A percentile compares a stretch with the other conserved stretches of the same genome.
Conservation (phyloP, 2,113 vertebrate species). For the Macquaria australasica region DNA sequence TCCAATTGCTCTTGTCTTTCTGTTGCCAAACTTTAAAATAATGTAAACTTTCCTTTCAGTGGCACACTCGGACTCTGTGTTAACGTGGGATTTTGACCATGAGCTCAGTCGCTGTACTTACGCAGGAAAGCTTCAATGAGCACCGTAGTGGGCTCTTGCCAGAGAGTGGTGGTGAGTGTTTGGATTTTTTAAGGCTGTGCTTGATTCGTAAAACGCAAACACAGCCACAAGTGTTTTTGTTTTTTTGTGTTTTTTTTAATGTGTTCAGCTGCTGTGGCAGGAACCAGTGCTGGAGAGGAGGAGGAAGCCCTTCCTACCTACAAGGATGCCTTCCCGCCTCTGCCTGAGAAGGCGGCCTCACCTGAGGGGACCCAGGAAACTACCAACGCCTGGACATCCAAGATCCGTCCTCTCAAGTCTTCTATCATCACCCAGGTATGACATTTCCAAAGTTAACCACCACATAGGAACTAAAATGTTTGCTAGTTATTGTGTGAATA, state of each 20-base stretch:
- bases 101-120: slow-evolving; percentile 99
- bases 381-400: slow-evolving; percentile 92
- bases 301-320: slow-evolving; percentile 97
- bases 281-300: slow-evolving; percentile 90
- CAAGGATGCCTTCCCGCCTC: slow-evolving; percentile 98
- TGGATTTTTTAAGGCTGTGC: background rate
- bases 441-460: background rate
- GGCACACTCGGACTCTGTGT: slow-evolving; percentile 96
- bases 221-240: background rate
- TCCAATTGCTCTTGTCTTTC: too few relatives aligned
- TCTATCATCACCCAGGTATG: slow-evolving; percentile 98
- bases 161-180: slow-evolving; percentile 89
- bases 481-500: background rate
- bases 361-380: slow-evolving; percentile 91
- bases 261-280: slow-evolving; percentile 80
- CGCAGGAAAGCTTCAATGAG: slow-evolving; percentile 99
- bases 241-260: background rate
- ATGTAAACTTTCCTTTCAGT: slow-evolving; percentile 78
- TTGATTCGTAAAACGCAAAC: background rate
- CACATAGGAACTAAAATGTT: too few relatives aligned
- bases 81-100: slow-evolving; percentile 94
- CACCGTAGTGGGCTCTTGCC: slow-evolving; percentile 96
- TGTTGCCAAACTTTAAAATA: background rate
- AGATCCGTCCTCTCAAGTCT: slow-evolving; percentile 97
- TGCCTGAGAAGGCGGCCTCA: slow-evolving; percentile 95